Conservation (phyloP, 2,888 invertebrate species). For the Andrena marginata region DNA sequence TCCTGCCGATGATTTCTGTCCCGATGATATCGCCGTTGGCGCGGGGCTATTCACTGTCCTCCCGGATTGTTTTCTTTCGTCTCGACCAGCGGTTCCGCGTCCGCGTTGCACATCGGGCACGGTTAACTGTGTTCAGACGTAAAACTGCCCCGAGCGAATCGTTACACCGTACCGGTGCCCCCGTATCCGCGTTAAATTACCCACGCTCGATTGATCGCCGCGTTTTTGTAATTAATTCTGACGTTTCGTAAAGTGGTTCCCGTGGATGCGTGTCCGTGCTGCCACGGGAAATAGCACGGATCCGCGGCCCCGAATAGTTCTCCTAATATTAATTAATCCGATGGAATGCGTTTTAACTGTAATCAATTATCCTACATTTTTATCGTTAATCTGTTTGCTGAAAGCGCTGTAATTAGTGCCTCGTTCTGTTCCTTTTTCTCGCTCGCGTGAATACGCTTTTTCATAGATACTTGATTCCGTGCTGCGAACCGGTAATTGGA, state of each 20-base stretch:
- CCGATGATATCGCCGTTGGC: constrained; percentile 35
- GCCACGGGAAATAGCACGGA: constrained; percentile 55
- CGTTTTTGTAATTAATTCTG: constrained; percentile 65
- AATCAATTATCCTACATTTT: constrained; percentile 7
- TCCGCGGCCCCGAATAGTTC: constrained; percentile 30
- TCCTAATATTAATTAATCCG: constrained; percentile 31
- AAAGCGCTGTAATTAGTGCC: background rate
- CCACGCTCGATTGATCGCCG: constrained; percentile 69
- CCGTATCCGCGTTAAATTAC: constrained; percentile 52
- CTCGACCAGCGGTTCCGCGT: background rate
- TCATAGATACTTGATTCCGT: constrained; percentile 3
- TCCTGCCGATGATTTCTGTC: constrained; percentile 21
- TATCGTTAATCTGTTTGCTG: background rate
- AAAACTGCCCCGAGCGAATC: constrained; percentile 32
- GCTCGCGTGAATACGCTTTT: constrained; percentile 16
- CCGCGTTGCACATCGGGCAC: constrained; percentile 6
- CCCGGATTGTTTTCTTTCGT: constrained; percentile 33
- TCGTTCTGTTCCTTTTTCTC: background rate
- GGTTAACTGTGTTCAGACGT: constrained; percentile 31
- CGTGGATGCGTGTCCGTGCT: constrained; percentile 51
- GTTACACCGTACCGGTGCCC: constrained; percentile 53
- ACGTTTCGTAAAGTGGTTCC: constrained; percentile 39
- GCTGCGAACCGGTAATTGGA: constrained; percentile 14
- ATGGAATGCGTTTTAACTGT: background rate
- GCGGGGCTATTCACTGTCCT: constrained; percentile 24